Evolutionary conservation across 2,888 invertebrate species (phyloP).

Genomic region (Agrochola lota): DNA sequence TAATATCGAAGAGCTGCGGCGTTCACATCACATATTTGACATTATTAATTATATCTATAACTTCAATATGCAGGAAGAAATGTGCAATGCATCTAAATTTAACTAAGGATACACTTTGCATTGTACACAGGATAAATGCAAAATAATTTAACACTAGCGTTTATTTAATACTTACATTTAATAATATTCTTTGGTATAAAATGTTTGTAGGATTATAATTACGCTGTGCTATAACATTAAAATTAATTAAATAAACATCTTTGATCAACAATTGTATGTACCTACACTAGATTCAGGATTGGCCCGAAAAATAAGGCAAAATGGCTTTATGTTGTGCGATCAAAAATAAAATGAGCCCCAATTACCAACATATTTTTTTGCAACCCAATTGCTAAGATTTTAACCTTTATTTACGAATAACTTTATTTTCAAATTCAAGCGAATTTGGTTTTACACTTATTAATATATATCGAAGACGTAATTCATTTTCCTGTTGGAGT

Average conservation of each 20-base stretch:
- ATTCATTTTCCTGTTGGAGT: background rate
- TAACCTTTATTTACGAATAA: too few relatives aligned
- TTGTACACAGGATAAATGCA: background rate
- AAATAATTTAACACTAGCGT: background rate
- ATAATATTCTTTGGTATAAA: background rate
- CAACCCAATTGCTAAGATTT: too few relatives aligned
- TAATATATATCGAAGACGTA: background rate
- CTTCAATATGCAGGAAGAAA: background rate
- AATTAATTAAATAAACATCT: background rate
- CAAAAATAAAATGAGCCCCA: too few relatives aligned
- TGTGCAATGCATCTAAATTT: background rate
- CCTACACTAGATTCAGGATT: background rate
- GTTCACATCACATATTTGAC: background rate
- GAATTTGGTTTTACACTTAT: background rate
- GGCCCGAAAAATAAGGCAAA: too few relatives aligned
- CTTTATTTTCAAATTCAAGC: background rate
- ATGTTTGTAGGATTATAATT: too few relatives aligned
- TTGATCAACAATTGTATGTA: background rate
- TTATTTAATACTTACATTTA: background rate
- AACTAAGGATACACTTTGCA: background rate
- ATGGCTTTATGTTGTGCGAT: too few relatives aligned
- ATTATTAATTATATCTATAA: background rate
- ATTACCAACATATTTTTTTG: too few relatives aligned
- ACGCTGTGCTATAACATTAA: background rate
- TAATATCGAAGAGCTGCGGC: background rate